A percentile compares a stretch with the other conserved stretches of the same genome.
Evolutionary conservation across 1,140 invertebrate genomes (phyloP).

Genomic region (Harlomillsia oculata): DNA sequence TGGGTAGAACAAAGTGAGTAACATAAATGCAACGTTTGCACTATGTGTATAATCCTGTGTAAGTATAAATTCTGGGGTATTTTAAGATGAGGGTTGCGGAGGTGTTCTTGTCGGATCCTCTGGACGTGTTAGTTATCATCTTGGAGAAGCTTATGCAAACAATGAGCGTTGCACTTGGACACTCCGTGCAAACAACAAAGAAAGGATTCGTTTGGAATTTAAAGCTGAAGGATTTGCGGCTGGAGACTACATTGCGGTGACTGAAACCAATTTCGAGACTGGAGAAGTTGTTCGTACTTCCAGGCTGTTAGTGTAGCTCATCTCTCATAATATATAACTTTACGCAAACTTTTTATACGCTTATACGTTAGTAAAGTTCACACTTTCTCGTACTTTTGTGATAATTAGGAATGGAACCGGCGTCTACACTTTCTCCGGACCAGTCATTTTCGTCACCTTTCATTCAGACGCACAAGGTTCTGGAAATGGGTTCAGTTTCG

Average conservation of each 20-base stretch:
- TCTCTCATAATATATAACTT: neutral
- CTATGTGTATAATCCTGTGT: no score
- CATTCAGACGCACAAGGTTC: neutral
- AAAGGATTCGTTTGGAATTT: neutral
- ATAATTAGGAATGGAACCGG: neutral
- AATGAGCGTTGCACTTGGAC: neutral
- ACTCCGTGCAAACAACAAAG: neutral
- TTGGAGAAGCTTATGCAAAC: neutral
- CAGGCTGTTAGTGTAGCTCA: neutral
- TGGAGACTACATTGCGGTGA: neutral
- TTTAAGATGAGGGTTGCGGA: neutral
- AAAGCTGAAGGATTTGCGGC: neutral
- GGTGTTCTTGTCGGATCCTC: slow-evolving; percentile 2
- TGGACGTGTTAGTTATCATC: neutral
- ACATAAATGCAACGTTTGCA: neutral
- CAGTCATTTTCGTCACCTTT: neutral
- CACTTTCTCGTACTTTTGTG: neutral
- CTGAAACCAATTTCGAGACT: neutral
- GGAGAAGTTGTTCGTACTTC: neutral
- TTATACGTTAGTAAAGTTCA: neutral
- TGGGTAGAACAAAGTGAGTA: neutral
- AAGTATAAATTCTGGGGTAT: no score
- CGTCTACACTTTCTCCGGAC: neutral
- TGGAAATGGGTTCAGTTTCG: neutral
- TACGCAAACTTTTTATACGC: neutral